Percentiles rank a stretch among this genome's conserved stretches.
Conservation (phyloP, 2,113 vertebrate species). For the Talpa occidentalis region DNA sequence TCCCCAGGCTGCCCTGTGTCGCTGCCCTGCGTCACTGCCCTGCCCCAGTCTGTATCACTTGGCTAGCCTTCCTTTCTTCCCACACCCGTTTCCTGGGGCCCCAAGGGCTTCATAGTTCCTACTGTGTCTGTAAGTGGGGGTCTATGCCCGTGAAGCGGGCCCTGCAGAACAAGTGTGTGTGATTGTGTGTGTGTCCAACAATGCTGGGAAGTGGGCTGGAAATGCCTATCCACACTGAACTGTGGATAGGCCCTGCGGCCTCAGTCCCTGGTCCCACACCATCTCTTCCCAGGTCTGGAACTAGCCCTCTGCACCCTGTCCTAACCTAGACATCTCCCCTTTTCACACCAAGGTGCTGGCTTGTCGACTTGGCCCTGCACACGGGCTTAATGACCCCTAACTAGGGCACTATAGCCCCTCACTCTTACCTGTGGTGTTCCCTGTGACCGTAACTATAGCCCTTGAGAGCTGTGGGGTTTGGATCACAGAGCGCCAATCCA, state of each 20-base stretch:
- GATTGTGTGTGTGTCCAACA: not conserved
- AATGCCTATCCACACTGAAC: no score
- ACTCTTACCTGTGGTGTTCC: not conserved
- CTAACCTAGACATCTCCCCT: not conserved
- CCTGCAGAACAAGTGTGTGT: not conserved
- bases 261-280: not conserved
- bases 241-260: not conserved
- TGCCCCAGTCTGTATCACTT: not conserved
- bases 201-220: not conserved
- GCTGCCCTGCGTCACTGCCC: not conserved
- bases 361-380: not conserved
- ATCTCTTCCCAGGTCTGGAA: not conserved
- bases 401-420: not conserved
- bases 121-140: not conserved
- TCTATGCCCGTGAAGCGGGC: not conserved
- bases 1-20: not conserved
- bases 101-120: not conserved
- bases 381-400: not conserved
- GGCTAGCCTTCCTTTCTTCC: not conserved
- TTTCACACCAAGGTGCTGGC: not conserved
- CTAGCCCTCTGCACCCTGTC: not conserved
- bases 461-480: not conserved
- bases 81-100: not conserved
- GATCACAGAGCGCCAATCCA: not conserved
- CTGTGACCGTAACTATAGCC: not conserved